Evolutionary conservation across 2,113 vertebrate species (phyloP).

Genomic region (Philantomba maxwellii): DNA sequence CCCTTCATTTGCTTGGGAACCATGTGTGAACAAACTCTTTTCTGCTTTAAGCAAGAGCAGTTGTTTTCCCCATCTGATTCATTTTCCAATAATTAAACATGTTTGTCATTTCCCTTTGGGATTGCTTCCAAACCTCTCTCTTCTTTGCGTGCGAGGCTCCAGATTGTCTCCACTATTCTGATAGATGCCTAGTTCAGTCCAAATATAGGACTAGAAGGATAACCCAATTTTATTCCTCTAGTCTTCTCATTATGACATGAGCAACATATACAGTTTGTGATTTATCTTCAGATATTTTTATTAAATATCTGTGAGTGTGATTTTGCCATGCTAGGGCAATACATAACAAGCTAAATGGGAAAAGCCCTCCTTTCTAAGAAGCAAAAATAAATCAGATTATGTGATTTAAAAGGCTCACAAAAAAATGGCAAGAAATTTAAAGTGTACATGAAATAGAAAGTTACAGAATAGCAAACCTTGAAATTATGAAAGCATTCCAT

Average conservation of each 20-base stretch:
- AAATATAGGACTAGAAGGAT: background rate
- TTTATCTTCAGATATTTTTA: constrained; percentile 26
- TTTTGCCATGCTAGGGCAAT: background rate
- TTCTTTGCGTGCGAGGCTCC: background rate
- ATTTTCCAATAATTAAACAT: background rate
- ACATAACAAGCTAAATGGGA: background rate
- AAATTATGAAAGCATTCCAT: background rate
- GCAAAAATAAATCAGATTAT: background rate
- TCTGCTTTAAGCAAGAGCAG: background rate
- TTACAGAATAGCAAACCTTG: background rate
- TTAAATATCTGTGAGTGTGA: background rate
- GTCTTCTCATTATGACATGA: background rate
- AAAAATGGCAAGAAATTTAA: background rate
- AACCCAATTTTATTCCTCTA: background rate
- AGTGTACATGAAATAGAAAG: background rate
- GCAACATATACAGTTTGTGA: background rate
- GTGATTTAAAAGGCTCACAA: background rate
- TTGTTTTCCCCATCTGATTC: constrained; percentile 25
- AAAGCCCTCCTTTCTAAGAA: background rate
- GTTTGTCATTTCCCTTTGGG: constrained; percentile 6
- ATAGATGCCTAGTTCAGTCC: background rate
- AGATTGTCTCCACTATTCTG: background rate
- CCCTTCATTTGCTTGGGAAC: background rate
- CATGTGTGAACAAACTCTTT: background rate
- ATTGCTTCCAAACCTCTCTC: background rate